phyloP scores from a whole-genome alignment of 2,797 vertebrate genomes.

The Bovichtus variegatus region DNA sequence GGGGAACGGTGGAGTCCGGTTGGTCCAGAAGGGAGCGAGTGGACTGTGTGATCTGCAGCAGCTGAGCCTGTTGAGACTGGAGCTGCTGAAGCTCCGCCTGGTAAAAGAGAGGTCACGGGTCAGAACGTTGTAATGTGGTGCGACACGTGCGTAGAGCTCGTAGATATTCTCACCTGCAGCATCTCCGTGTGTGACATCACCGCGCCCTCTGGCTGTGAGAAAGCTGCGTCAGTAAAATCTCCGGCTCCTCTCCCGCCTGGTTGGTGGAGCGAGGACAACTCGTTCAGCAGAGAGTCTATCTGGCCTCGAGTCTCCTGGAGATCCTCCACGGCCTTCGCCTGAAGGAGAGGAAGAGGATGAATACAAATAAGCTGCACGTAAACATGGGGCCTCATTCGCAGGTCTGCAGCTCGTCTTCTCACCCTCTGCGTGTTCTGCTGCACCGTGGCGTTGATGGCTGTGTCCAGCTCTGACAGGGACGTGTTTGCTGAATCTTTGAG shows the following conservation, averaged over 20 bases:
- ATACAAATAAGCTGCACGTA: neutral
- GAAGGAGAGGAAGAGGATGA: neutral
- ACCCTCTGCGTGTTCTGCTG: constrained; percentile 96
- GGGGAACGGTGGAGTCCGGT: constrained; percentile 86
- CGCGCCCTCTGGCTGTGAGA: constrained; percentile 73
- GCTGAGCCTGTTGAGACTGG: constrained; percentile 92
- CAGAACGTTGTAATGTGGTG: neutral
- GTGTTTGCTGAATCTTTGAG: constrained; percentile 86
- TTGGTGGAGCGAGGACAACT: constrained; percentile 70
- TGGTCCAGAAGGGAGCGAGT: constrained; percentile 91
- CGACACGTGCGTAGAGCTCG: neutral
- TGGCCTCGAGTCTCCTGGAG: constrained; percentile 91
- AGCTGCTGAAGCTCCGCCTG: constrained; percentile 92
- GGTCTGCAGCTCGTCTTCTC: neutral
- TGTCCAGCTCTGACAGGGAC: constrained; percentile 89
- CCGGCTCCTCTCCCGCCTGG: constrained; percentile 27
- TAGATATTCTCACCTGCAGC: constrained; percentile 87
- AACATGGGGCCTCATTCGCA: too few species aligned
- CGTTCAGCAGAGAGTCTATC: constrained; percentile 89
- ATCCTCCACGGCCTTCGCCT: constrained; percentile 94
- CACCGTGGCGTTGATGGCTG: constrained; percentile 88
- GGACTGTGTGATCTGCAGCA: constrained; percentile 91
- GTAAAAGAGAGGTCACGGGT: neutral
- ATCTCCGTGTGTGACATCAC: constrained; percentile 87
- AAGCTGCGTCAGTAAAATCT: constrained; percentile 35